phyloP scores from a whole-genome alignment of 2,113 vertebrate species.

The Gymnogyps californianus region DNA sequence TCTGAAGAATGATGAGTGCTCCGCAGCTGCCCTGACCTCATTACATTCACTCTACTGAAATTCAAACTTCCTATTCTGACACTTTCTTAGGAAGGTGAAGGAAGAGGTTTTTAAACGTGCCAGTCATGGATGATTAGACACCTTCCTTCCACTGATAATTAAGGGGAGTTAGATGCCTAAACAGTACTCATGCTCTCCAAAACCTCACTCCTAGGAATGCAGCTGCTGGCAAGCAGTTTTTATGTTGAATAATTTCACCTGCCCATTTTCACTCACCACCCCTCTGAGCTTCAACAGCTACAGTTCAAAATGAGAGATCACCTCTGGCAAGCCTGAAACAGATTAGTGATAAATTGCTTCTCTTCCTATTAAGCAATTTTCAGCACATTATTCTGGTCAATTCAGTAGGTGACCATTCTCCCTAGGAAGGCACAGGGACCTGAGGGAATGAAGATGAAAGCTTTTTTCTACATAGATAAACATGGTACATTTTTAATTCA shows the following conservation, averaged over 20 bases:
- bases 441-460: neutral
- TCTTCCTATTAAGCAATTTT: slow-evolving; percentile 4
- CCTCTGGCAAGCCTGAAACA: neutral
- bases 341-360: neutral
- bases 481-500: neutral
- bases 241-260: neutral
- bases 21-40: slow-evolving; percentile 34
- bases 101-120: neutral
- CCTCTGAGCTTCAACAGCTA: neutral
- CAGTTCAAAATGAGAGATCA: neutral
- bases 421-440: neutral
- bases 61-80: slow-evolving; percentile 5
- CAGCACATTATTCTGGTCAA: slow-evolving; percentile 12
- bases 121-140: neutral
- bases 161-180: neutral
- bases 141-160: neutral
- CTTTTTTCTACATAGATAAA: neutral
- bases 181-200: neutral
- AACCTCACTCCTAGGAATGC: neutral
- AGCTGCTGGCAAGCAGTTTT: neutral
- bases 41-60: slow-evolving; percentile 7
- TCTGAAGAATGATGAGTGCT: neutral
- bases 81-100: neutral
- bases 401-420: slow-evolving; percentile 7
- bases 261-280: neutral